A percentile compares a stretch with the other conserved stretches of the same genome.
Conservation (phyloP, 2,888 invertebrate genomes). For the Lithodes maja region DNA sequence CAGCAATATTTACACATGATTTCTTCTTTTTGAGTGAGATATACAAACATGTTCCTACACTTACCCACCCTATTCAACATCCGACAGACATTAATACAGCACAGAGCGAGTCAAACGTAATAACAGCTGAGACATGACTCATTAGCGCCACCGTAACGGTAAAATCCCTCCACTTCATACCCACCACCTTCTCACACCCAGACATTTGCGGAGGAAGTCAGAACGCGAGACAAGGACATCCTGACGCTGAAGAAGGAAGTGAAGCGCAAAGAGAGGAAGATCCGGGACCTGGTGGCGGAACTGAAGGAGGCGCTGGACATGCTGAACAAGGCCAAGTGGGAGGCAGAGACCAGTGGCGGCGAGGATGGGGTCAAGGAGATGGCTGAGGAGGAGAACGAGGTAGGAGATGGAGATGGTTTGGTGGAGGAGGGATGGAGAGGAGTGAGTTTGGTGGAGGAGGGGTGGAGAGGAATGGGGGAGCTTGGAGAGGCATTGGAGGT, state of each 20-base stretch:
- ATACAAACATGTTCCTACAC: too few relatives aligned
- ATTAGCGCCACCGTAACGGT: too few relatives aligned
- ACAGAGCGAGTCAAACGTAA: too few relatives aligned
- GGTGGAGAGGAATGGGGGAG: background rate
- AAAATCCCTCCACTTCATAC: too few relatives aligned
- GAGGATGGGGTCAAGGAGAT: constrained; percentile 72
- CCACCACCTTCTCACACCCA: too few relatives aligned
- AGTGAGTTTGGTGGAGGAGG: background rate
- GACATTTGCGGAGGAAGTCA: constrained; percentile 73
- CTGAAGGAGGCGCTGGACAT: constrained; percentile 72
- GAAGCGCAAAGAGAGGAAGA: constrained; percentile 73
- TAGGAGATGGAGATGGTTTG: constrained; percentile 40
- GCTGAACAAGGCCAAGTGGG: constrained; percentile 72
- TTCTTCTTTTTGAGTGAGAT: too few relatives aligned
- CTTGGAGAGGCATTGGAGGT: background rate
- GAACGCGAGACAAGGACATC: constrained; percentile 75
- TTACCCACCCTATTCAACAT: too few relatives aligned
- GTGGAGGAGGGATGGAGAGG: background rate
- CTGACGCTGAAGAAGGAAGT: constrained; percentile 73
- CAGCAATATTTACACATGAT: too few relatives aligned
- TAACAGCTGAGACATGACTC: too few relatives aligned
- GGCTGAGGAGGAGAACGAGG: constrained; percentile 73
- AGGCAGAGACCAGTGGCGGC: constrained; percentile 72
- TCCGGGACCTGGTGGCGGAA: constrained; percentile 71
- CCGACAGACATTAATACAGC: too few relatives aligned